phyloP scores from a whole-genome alignment of 2,797 vertebrate species.

The Zalophus californianus region DNA sequence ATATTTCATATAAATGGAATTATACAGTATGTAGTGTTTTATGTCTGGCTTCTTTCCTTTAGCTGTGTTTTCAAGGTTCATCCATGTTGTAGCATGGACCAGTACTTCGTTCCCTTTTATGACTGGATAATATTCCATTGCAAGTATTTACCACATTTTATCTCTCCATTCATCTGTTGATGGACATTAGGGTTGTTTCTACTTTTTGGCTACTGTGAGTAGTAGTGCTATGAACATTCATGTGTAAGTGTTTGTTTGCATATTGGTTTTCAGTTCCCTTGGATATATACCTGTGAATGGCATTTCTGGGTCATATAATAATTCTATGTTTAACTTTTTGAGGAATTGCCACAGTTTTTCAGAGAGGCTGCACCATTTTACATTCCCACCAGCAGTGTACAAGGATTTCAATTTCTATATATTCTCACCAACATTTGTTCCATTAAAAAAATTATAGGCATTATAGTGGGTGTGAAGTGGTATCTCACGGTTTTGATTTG shows the following conservation, averaged over 20 bases:
- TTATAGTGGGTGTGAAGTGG: background rate
- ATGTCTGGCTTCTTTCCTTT: background rate
- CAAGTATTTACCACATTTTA: fast-evolving
- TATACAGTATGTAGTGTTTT: fast-evolving
- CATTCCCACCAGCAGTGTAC: background rate
- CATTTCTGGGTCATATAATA: background rate
- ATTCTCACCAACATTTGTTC: background rate
- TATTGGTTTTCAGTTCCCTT: background rate
- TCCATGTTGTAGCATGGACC: fast-evolving
- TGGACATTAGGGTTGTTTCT: background rate
- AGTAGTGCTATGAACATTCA: background rate
- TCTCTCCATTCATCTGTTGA: background rate
- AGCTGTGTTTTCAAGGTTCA: background rate
- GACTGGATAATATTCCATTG: fast-evolving
- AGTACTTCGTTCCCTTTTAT: fast-evolving
- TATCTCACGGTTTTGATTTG: background rate
- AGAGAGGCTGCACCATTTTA: background rate
- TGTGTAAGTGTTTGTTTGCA: no score
- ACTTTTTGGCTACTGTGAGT: background rate
- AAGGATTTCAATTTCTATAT: background rate
- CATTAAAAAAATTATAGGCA: background rate
- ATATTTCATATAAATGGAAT: background rate
- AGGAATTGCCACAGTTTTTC: background rate
- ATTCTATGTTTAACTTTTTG: background rate
- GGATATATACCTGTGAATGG: background rate